Conservation (phyloP, 2,797 vertebrate genomes). For the Eremophila alpestris region DNA sequence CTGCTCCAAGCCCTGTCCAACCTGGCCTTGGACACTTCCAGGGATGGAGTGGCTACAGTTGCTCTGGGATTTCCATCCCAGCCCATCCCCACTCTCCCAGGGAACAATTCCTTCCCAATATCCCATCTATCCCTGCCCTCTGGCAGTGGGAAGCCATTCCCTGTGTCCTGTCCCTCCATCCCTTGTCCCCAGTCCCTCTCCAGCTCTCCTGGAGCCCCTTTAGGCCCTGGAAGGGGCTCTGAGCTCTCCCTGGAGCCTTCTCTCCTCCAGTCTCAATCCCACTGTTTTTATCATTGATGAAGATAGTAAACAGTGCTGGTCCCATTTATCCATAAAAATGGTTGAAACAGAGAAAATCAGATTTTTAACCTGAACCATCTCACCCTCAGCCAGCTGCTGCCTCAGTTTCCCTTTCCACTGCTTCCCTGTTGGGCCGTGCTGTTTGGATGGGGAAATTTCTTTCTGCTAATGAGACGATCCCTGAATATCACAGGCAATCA, state of each 20-base stretch:
- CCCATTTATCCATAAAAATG: neutral
- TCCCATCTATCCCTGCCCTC: neutral
- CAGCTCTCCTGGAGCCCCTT: neutral
- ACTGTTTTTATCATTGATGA: neutral
- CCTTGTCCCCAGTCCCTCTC: neutral
- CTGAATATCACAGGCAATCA: conserved; percentile 18
- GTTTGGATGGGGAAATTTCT: neutral
- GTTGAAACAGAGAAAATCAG: neutral
- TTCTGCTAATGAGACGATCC: neutral
- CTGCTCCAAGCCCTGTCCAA: neutral
- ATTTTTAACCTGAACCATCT: neutral
- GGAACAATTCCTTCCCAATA: neutral
- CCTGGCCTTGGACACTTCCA: neutral
- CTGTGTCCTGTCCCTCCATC: neutral
- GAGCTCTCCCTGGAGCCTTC: neutral
- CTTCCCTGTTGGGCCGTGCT: neutral
- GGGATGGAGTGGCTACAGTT: neutral
- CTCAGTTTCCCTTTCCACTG: neutral
- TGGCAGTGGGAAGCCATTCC: neutral
- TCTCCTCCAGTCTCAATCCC: neutral
- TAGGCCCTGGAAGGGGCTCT: accelerated
- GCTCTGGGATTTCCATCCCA: accelerated
- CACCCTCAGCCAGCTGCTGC: neutral
- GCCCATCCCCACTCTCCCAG: accelerated
- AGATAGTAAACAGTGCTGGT: neutral